Evolutionary conservation across 2,888 invertebrate species (phyloP).

Genomic region (Ophraella communa): DNA sequence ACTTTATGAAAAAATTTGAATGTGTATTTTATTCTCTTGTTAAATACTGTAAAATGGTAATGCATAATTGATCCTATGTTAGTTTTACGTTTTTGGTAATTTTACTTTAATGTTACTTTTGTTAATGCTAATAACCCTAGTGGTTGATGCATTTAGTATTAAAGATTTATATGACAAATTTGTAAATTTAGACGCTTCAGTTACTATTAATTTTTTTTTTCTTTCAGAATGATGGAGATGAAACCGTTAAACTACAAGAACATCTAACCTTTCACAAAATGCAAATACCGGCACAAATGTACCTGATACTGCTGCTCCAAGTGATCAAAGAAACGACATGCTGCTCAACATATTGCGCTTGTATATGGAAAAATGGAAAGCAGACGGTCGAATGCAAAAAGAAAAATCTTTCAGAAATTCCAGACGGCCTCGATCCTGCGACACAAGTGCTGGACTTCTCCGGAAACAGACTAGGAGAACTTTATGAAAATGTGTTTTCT

Average conservation of each 20-base stretch:
- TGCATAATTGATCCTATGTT: too few relatives aligned
- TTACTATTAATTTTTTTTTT: background rate
- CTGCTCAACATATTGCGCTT: conserved; percentile 81
- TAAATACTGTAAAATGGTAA: too few relatives aligned
- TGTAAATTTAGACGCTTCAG: too few relatives aligned
- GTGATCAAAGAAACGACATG: conserved; percentile 49
- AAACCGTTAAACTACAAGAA: conserved; percentile 10
- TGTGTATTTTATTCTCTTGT: too few relatives aligned
- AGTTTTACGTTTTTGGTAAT: too few relatives aligned
- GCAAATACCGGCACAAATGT: conserved; percentile 36
- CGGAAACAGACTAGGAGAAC: conserved; percentile 79
- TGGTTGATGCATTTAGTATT: too few relatives aligned
- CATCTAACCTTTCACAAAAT: conserved; percentile 25
- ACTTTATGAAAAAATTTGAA: too few relatives aligned
- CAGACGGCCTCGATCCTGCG: conserved; percentile 79
- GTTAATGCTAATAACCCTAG: too few relatives aligned
- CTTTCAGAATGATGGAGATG: conserved; percentile 28
- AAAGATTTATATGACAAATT: too few relatives aligned
- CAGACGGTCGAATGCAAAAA: conserved; percentile 88
- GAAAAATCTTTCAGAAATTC: conserved; percentile 76
- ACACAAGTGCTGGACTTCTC: conserved; percentile 89
- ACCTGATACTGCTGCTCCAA: conserved; percentile 33
- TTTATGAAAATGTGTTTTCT: conserved; percentile 80
- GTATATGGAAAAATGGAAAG: conserved; percentile 93
- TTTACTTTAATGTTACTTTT: too few relatives aligned